These are phyloP conservation scores for Mormyrus proboscirostris DNA, from an alignment of 2,797 vertebrate genomes.

Conservation along the genomic window DNA sequence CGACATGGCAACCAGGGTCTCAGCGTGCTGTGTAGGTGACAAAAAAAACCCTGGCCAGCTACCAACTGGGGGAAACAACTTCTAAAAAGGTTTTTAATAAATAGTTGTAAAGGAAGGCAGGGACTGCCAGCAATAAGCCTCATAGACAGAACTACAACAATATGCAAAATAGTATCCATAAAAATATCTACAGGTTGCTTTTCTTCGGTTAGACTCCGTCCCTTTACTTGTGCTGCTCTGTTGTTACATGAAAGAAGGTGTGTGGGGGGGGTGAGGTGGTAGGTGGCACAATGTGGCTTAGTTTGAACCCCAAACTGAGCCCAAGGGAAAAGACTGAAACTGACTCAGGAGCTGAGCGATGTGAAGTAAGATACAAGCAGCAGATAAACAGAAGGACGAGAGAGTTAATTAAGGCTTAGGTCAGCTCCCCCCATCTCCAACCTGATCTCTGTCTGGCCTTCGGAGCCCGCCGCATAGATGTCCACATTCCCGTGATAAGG, in stretches of 20 bases:
- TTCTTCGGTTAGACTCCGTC: background rate
- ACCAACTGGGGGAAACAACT: constrained; percentile 6
- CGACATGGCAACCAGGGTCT: background rate
- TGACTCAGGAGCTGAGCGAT: constrained; percentile 5
- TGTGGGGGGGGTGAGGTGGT: too few species aligned
- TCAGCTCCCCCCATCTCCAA: background rate
- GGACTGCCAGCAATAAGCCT: background rate
- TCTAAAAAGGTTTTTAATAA: background rate
- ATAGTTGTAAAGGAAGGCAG: background rate
- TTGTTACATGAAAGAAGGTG: background rate
- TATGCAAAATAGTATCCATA: background rate
- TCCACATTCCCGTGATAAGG: constrained; percentile 21
- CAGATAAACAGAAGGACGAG: constrained; percentile 38
- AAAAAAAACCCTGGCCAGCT: constrained; percentile 21
- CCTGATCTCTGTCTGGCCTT: background rate
- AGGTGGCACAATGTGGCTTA: background rate
- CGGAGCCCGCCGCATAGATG: background rate
- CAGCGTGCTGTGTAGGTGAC: constrained; percentile 14
- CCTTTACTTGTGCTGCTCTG: background rate
- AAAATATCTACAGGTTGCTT: background rate
- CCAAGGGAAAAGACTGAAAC: background rate
- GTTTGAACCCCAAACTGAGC: background rate
- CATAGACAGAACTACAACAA: background rate
- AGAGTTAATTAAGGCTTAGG: constrained; percentile 16
- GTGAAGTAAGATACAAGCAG: constrained; percentile 25